Percentiles rank a stretch among this genome's conserved stretches.
Conservation (phyloP, 2,888 invertebrate genomes). For the Julus scanicus region DNA sequence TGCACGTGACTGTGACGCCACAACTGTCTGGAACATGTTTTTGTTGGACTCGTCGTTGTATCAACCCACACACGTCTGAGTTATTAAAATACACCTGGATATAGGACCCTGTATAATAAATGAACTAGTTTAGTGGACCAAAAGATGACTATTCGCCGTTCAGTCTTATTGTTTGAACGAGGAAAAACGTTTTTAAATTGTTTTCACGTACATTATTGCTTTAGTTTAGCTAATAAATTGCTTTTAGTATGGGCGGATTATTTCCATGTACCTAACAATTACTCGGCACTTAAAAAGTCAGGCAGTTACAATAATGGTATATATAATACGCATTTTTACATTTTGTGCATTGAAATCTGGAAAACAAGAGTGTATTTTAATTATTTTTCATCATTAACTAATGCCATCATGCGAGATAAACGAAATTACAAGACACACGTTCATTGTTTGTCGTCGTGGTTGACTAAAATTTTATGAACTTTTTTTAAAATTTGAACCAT, state of each 20-base stretch:
- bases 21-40: conserved; percentile 7
- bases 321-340: no score
- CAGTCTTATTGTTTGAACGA: neutral
- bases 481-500: no score
- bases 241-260: neutral
- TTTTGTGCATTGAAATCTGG: no score
- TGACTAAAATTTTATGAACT: no score
- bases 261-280: neutral
- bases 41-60: neutral
- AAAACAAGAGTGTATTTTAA: no score
- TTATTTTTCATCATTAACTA: no score
- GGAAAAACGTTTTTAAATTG: neutral
- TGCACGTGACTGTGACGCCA: neutral
- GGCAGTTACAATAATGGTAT: neutral
- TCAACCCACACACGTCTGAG: conserved; percentile 22
- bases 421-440: no score
- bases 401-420: no score
- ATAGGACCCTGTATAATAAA: neutral
- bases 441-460: no score
- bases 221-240: neutral
- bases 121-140: neutral
- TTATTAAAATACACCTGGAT: neutral
- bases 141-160: neutral
- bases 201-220: conserved; percentile 9
- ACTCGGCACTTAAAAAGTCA: neutral